Percentiles rank a stretch among this genome's conserved stretches.
phyloP scores from a whole-genome alignment of 2,888 invertebrate species.

The Petrophora chlorosata region DNA sequence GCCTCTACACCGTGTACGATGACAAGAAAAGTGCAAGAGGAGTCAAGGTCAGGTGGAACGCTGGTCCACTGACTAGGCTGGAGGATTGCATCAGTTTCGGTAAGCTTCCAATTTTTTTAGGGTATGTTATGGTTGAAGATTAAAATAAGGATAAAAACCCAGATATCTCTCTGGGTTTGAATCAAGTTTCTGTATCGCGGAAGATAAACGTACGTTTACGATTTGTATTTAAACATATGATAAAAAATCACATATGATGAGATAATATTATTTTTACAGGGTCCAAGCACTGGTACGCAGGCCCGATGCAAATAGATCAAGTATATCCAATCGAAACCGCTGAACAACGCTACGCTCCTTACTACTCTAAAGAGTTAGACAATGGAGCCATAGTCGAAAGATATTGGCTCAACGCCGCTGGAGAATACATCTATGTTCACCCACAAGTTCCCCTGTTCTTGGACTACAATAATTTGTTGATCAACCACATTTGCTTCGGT shows the following conservation, averaged over 20 bases:
- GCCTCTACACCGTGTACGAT: constrained; percentile 59
- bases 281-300: constrained; percentile 86
- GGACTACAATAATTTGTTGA: constrained; percentile 85
- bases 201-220: too few species aligned
- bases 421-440: constrained; percentile 86
- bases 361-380: constrained; percentile 77
- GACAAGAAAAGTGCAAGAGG: constrained; percentile 53
- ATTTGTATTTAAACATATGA: too few species aligned
- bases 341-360: constrained; percentile 78
- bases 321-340: constrained; percentile 85
- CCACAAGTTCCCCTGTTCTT: constrained; percentile 87
- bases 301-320: constrained; percentile 84
- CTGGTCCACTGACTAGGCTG: constrained; percentile 51
- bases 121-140: too few species aligned
- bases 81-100: constrained; percentile 81
- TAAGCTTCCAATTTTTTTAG: too few species aligned
- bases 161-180: too few species aligned
- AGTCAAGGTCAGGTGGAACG: constrained; percentile 66
- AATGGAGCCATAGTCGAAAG: constrained; percentile 85
- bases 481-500: constrained; percentile 83
- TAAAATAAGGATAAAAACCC: too few species aligned
- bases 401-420: constrained; percentile 89
- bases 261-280: constrained; percentile 45
- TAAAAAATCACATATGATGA: too few species aligned
- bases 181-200: too few species aligned